These are phyloP conservation scores for Sebastes diaconus DNA, from an alignment of 2,797 vertebrate species.

Conservation along the genomic window DNA sequence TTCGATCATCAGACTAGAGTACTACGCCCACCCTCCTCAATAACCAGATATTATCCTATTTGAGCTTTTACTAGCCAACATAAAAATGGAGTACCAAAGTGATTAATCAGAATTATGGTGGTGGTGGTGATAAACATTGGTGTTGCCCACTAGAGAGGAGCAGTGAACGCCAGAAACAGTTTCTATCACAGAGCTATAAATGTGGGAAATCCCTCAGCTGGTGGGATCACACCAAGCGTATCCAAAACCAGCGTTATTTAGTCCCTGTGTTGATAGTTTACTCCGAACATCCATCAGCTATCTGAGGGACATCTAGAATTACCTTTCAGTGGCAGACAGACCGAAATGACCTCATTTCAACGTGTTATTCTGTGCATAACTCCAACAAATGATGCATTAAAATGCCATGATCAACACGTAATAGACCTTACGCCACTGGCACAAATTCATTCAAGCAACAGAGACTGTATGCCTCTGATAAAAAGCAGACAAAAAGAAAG, in stretches of 20 bases:
- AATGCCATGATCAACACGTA: slow-evolving; percentile 57
- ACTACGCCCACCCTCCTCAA: slow-evolving; percentile 11
- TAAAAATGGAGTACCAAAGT: slow-evolving; percentile 62
- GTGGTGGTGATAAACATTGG: slow-evolving; percentile 56
- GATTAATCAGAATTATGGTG: slow-evolving; percentile 62
- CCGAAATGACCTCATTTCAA: slow-evolving; percentile 41
- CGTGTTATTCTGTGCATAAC: slow-evolving; percentile 42
- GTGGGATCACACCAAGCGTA: slow-evolving; percentile 29
- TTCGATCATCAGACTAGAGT: slow-evolving; percentile 6
- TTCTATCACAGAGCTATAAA: slow-evolving; percentile 41
- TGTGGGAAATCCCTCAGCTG: slow-evolving; percentile 27
- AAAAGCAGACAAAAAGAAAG: slow-evolving; percentile 67
- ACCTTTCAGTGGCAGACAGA: slow-evolving; percentile 33
- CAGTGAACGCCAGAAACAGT: slow-evolving; percentile 18
- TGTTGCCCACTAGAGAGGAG: slow-evolving; percentile 44
- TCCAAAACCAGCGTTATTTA: slow-evolving; percentile 41
- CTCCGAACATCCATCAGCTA: slow-evolving; percentile 41
- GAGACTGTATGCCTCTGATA: slow-evolving; percentile 65
- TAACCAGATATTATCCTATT: slow-evolving; percentile 62
- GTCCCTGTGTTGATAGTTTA: slow-evolving; percentile 28
- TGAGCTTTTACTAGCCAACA: slow-evolving; percentile 66
- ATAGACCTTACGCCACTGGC: slow-evolving; percentile 50
- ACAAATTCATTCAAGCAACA: slow-evolving; percentile 47
- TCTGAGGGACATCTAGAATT: slow-evolving; percentile 53
- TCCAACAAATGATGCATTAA: slow-evolving; percentile 64